Percentiles rank a stretch among this genome's conserved stretches.
These are phyloP conservation scores for Gouania willdenowi DNA, from an alignment of 2,797 vertebrate species.

Conservation along the genomic window DNA sequence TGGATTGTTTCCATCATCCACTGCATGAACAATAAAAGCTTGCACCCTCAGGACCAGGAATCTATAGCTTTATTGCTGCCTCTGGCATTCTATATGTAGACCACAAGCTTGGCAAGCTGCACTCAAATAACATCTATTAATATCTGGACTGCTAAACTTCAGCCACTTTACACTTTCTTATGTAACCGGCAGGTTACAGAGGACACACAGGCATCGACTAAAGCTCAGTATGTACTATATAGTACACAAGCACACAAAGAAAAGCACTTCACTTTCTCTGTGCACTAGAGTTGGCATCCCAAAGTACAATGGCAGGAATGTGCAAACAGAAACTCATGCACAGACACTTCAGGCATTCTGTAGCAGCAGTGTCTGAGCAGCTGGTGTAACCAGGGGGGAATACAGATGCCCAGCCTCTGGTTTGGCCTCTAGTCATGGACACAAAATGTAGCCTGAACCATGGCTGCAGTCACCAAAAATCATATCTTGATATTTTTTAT, in stretches of 20 bases:
- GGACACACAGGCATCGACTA: conserved; percentile 7
- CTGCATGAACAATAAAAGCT: no score
- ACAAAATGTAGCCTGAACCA: conserved; percentile 44
- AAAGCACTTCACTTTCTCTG: conserved; percentile 4
- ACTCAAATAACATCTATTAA: conserved; percentile 50
- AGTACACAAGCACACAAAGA: no score
- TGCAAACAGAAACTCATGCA: neutral
- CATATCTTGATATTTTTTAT: no score
- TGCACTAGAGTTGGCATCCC: neutral
- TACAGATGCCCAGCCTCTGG: conserved; percentile 54
- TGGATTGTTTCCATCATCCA: no score
- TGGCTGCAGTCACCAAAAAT: conserved; percentile 31
- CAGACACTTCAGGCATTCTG: conserved; percentile 25
- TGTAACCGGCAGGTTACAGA: conserved; percentile 32
- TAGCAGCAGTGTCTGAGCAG: conserved; percentile 38
- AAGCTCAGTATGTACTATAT: conserved; percentile 1
- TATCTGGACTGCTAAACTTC: conserved; percentile 22
- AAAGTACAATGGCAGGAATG: conserved; percentile 1
- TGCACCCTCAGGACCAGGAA: no score
- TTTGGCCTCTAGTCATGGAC: conserved; percentile 46
- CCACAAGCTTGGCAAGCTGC: conserved; percentile 12
- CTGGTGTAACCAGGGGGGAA: conserved; percentile 54
- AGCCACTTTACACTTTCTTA: conserved; percentile 30
- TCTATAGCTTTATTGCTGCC: no score
- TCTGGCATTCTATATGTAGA: conserved; percentile 21